Percentiles rank a stretch among this genome's conserved stretches.
Evolutionary conservation across 2,797 vertebrate genomes (phyloP).

Genomic region (Acrocephalus scirpaceus): DNA sequence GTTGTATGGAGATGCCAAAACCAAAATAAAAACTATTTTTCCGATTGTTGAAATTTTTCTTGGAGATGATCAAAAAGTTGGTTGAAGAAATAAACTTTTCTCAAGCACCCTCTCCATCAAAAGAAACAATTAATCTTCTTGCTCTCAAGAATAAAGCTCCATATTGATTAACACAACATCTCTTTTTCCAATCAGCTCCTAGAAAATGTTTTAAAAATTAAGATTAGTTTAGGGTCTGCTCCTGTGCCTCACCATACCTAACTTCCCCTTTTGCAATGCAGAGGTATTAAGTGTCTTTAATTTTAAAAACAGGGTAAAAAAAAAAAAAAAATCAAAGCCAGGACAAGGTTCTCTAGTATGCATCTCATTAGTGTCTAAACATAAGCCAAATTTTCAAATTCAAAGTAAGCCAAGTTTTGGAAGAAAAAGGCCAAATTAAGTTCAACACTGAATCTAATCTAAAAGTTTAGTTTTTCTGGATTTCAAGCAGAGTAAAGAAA

Average conservation of each 20-base stretch:
- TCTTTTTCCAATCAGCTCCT: not conserved
- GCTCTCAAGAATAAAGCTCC: not conserved
- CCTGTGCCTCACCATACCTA: not conserved
- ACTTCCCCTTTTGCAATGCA: fast-evolving
- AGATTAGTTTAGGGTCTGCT: not conserved
- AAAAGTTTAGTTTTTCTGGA: not conserved
- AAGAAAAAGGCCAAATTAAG: not conserved
- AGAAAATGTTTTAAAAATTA: not conserved
- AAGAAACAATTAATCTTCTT: not conserved
- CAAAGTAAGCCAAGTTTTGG: not conserved
- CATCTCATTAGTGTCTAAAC: not conserved
- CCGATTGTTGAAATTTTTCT: not conserved
- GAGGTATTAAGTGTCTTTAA: not conserved
- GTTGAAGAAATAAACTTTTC: not conserved
- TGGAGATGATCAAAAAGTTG: fast-evolving
- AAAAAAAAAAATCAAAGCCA: not conserved
- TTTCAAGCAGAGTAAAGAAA: not conserved
- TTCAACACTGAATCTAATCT: not conserved
- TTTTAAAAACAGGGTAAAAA: not conserved
- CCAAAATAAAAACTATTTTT: not conserved
- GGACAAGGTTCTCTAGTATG: not conserved
- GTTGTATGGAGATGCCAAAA: not conserved
- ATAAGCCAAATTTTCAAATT: not conserved
- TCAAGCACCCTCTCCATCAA: not conserved
- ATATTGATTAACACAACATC: not conserved